Base-by-base conservation (phyloP, 1,140 invertebrate species). In the Megathymus violae region DNA sequence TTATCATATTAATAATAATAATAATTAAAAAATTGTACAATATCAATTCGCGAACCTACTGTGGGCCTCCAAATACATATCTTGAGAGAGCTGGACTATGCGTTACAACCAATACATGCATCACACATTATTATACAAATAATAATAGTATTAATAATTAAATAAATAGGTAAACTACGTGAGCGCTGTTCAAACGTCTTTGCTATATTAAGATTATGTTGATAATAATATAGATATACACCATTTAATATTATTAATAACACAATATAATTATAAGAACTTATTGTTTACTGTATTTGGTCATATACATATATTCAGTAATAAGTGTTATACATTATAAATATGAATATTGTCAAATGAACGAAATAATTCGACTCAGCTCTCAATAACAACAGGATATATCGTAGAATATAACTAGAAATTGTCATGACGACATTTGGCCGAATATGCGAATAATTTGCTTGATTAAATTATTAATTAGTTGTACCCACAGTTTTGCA, bases 1-100 rank as follows among this genome's bases (percentile, higher is more conserved):
- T n/a, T n/a, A n/a, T n/a, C n/a, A n/a, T n/a, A n/a, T n/a, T n/a
- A n/a, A 34, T 58, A 31, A 36, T 54, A 41, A 48, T 40, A 52
- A 46, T 22, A 41, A 56, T 44, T 22, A 11, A 43, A 16, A 41
- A 66, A 73, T 73, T 74, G 71, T 69, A 74, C 71, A 74, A 65
- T 62, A n/a, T n/a, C n/a, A 41, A 25, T n/a, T 11, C 5, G 25
- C 13, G 4, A 7, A 13, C 9, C n/a, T 3, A 11, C 22, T 17
- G 36, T 17, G 38, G 22, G 38, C 5, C 17, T 16, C 3, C 25
- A 14, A 25, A 25, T 31, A 31, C 4, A 7, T 41, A 15, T 31
- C 40, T n/a, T 27, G 38, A 17, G 40, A 44, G 14, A 56, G 52
- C 52, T 44, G 52, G 41, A 9, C 16, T 40, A 38, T 38, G 34